Evolutionary conservation across 2,113 vertebrate genomes (phyloP).

Genomic region (Malurus cyaneus): DNA sequence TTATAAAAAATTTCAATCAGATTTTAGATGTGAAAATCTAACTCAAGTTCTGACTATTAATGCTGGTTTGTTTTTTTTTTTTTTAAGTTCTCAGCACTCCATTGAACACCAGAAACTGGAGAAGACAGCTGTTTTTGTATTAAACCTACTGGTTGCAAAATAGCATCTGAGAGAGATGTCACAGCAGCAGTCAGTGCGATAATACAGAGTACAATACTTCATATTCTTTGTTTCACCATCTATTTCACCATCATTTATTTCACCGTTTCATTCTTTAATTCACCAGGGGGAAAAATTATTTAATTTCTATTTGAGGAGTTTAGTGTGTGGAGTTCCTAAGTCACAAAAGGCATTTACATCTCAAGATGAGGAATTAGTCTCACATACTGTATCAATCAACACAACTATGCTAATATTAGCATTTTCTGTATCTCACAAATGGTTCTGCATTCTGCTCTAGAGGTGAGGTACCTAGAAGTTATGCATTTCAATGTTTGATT

Average conservation of each 20-base stretch:
- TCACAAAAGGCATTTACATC: neutral
- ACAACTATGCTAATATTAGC: rapidly evolving
- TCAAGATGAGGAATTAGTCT: neutral
- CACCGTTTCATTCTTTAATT: neutral
- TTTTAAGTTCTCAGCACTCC: neutral
- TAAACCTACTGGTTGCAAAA: neutral
- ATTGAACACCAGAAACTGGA: neutral
- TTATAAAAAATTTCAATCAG: neutral
- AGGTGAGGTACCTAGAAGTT: neutral
- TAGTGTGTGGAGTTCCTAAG: neutral
- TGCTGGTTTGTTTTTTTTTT: neutral
- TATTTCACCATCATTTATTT: too few species aligned
- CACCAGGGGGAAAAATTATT: neutral
- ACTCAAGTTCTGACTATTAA: neutral
- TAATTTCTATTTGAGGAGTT: neutral
- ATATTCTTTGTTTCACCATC: neutral
- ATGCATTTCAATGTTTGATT: neutral
- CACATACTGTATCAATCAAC: neutral
- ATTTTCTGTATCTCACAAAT: neutral
- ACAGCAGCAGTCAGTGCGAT: neutral
- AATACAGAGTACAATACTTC: neutral
- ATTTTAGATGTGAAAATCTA: neutral
- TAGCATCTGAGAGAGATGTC: neutral
- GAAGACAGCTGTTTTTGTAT: neutral
- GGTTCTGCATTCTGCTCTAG: neutral